Base-by-base conservation (phyloP, 2,113 vertebrate genomes). In the Polyodon spathula region DNA sequence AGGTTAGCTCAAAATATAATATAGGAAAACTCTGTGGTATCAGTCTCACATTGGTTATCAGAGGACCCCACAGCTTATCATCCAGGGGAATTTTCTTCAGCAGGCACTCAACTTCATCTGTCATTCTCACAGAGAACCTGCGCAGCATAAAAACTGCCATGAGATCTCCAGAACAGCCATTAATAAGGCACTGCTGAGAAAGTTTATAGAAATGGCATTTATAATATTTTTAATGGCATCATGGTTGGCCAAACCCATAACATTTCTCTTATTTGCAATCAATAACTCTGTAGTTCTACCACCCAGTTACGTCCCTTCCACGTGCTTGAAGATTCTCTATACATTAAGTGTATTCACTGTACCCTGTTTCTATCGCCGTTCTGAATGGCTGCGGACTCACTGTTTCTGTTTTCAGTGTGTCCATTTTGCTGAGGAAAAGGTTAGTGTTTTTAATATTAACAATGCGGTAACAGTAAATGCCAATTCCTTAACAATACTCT, bases 21-120 rank as follows among this genome's bases (percentile, higher is more conserved):
- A 27, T 3, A 27, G 27, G 27, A 27, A 27, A 27, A 27, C 27
- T 27, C 27, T 27, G 27, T 27, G 27, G 27, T 27, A 27, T n/a
- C n/a, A n/a, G n/a, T n/a, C n/a, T 27, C 2, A 27, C 65, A 14
- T 63, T 67, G 10, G 40, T 63, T 37, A 64, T 64, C 15, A 71
- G n/a, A n/a, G 65, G 64, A 7, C 54, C 54, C 68, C 65, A 71
- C 10, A 71, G 50, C 11, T 52, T 61, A 1, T 38, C 40, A 61
- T 66, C 59, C 16, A 54, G 40, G 8, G 68, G 68, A 12, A 66
- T 27, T 37, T 60, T 66, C 2, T 67, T 50, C 58, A 60, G n/a
- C 17, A 66, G 6, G n/a, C 17, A 17, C 4, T 12, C 50, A 57
- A 67, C 68, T 41, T 66, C 68, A 58, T 66, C 68, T 9, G 62